Base-by-base conservation (phyloP, 1,140 invertebrate species). In the Saccostrea glomerata region DNA sequence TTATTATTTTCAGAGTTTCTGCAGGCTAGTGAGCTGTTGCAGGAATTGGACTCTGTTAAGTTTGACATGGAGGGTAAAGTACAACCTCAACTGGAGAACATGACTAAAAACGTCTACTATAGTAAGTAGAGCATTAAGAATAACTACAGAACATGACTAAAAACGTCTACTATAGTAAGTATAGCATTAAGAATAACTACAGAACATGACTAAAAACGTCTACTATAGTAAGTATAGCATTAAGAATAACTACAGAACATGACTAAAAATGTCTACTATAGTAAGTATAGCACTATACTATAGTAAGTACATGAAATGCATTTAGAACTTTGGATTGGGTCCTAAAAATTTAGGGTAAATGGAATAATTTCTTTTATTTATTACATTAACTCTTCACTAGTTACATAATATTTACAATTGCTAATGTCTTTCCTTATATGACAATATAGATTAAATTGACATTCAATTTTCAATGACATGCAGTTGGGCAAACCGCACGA, bases 61-160 rank as follows among this genome's bases (percentile, higher is more conserved):
- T 94, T 94, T 89, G 91, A 94, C 82, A 87, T 88, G 77, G 90
- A 92, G 2, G 83, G 90, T 30, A 92, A 91, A 73, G 90, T 94
- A 12, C 87, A 92, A 15, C 93, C 94, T 0, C 94, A 95, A 86
- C 47, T 95, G 12, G 92, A 93, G 47, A 90, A 91, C 47, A 94
- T 94, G 92, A 93, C 92, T 7, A 84, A 89, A 36, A 94, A 93
- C 85, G 86, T 92, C 11, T 90, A 77, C 70, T 77, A 77, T 17
- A 77, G 70, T 77, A 40, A 55, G 54, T 55, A 7, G 47, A 40
- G 13, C 17, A 7, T 1, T 30, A 30, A 82, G 12, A 82, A 36
- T 13, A 7, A 1, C 66, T 20, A 73, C 6, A 73, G 66, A n/a
- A 73, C 6, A 23, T 73, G 66, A 93, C 92, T 7, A 83, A 89